A percentile compares a stretch with the other conserved stretches of the same genome.
Evolutionary conservation across 2,888 invertebrate genomes (phyloP).

Genomic region (Eristalis tenax): DNA sequence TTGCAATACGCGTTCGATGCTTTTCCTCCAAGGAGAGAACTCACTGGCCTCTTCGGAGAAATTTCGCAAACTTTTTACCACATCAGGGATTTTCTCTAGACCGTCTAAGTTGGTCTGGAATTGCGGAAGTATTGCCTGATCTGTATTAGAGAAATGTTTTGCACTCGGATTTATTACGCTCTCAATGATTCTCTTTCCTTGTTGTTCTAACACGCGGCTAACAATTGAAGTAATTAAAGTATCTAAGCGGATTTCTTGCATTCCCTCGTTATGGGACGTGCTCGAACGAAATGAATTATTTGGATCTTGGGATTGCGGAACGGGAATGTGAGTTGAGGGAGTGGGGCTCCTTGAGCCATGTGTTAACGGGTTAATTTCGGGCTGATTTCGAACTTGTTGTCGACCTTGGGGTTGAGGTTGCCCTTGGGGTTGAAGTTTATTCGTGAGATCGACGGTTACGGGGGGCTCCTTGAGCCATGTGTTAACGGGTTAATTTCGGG

Average conservation of each 20-base stretch:
- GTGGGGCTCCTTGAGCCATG: too few relatives aligned
- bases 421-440: not conserved
- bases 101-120: not conserved
- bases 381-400: too few relatives aligned
- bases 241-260: slow-evolving; percentile 6
- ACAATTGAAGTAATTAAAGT: slow-evolving; percentile 2
- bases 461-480: not conserved
- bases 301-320: not conserved
- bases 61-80: slow-evolving; percentile 17
- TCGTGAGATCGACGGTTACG: slow-evolving; percentile 1
- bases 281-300: not conserved
- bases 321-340: too few relatives aligned
- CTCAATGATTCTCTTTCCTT: slow-evolving; percentile 8
- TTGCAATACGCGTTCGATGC: slow-evolving; percentile 21
- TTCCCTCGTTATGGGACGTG: not conserved
- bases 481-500: not conserved
- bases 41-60: slow-evolving; percentile 26
- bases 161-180: slow-evolving; percentile 7
- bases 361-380: not conserved
- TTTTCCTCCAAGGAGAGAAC: slow-evolving; percentile 45
- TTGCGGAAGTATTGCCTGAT: slow-evolving; percentile 15
- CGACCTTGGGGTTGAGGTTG: not conserved
- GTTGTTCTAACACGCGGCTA: slow-evolving; percentile 8
- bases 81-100: slow-evolving; percentile 17
- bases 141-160: not conserved